phyloP scores from a whole-genome alignment of 2,888 invertebrate species.

The Peribatodes rhomboidaria region DNA sequence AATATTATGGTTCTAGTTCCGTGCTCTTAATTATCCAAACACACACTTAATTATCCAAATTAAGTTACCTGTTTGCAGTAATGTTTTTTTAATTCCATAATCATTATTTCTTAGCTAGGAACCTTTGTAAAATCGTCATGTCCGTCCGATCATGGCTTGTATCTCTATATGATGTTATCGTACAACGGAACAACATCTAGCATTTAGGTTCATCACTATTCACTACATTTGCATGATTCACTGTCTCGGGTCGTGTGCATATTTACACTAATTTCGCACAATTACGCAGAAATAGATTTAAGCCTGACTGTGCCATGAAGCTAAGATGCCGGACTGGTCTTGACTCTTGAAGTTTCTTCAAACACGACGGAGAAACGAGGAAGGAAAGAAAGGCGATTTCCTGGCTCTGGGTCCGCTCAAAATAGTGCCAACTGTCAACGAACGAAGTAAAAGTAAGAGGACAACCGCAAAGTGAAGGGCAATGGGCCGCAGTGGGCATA shows the following conservation, averaged over 20 bases:
- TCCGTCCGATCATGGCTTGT: too few relatives aligned
- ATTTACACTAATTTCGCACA: neutral
- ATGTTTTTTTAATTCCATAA: too few relatives aligned
- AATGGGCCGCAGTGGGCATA: conserved; percentile 22
- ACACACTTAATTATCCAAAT: neutral
- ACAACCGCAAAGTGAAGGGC: conserved; percentile 36
- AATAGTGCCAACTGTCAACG: conserved; percentile 23
- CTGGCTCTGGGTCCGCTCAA: neutral
- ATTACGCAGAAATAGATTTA: too few relatives aligned
- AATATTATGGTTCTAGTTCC: neutral
- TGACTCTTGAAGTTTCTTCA: neutral
- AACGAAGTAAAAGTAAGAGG: conserved; percentile 26
- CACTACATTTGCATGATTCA: too few relatives aligned
- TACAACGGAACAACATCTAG: conserved; percentile 1
- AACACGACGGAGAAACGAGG: neutral
- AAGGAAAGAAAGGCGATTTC: conserved; percentile 22
- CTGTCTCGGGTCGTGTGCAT: too few relatives aligned
- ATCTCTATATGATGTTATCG: neutral
- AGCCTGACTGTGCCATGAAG: too few relatives aligned
- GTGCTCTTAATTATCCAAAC: neutral
- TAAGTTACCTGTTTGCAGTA: too few relatives aligned
- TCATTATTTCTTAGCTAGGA: too few relatives aligned
- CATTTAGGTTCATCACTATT: neutral
- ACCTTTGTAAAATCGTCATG: too few relatives aligned
- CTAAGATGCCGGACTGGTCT: neutral